Conservation (phyloP, 2,113 vertebrate genomes). For the Caranx ignobilis region DNA sequence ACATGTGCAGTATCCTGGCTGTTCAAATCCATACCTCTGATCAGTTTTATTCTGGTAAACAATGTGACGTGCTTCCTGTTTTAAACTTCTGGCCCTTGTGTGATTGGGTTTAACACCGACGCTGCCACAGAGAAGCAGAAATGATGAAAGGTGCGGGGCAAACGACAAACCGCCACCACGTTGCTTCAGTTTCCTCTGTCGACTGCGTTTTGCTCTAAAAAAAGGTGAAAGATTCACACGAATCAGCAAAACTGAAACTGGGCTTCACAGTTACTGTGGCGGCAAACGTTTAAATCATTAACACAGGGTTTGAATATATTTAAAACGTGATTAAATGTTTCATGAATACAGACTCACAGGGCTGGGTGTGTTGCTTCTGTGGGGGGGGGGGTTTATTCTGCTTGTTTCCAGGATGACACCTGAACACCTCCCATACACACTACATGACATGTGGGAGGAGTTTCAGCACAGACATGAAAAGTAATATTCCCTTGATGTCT, state of each 20-base stretch:
- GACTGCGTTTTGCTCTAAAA: not conserved
- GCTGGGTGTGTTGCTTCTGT: too few relatives aligned
- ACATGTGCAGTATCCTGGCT: too few relatives aligned
- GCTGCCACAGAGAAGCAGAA: not conserved
- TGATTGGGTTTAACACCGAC: not conserved
- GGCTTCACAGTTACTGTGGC: not conserved
- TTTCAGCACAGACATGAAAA: not conserved
- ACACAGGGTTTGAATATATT: not conserved
- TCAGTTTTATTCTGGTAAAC: too few relatives aligned
- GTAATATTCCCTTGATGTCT: not conserved
- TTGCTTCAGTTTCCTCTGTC: not conserved
- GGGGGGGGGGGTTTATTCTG: too few relatives aligned
- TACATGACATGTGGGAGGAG: not conserved
- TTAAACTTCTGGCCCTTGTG: too few relatives aligned
- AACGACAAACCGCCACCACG: conserved; percentile 25
- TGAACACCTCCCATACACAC: not conserved
- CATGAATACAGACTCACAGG: not conserved
- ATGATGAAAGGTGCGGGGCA: conserved; percentile 21
- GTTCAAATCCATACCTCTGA: too few relatives aligned
- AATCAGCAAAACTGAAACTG: not conserved
- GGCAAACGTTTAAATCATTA: not conserved
- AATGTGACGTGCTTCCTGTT: too few relatives aligned
- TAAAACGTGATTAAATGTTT: not conserved
- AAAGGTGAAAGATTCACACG: not conserved
- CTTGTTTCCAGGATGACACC: not conserved